Conservation (phyloP, 2,797 vertebrate genomes). For the Moxostoma hubbsi region DNA sequence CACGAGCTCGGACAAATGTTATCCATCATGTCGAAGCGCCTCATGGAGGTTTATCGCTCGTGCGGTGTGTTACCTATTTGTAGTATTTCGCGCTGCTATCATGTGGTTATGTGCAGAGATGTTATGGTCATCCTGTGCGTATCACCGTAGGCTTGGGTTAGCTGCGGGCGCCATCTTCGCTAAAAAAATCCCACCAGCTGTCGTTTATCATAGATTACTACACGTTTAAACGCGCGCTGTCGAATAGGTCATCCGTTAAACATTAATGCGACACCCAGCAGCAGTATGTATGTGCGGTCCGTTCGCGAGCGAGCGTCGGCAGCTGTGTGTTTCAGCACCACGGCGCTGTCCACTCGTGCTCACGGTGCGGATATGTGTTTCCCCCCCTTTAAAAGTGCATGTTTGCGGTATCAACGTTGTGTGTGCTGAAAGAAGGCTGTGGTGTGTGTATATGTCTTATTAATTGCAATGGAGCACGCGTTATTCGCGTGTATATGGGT, state of each 20-base stretch:
- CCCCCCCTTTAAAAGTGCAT: background rate
- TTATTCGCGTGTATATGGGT: too few species aligned
- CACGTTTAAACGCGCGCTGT: slow-evolving; percentile 24
- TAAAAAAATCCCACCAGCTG: slow-evolving; percentile 44
- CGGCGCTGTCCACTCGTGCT: slow-evolving; percentile 73
- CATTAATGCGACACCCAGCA: slow-evolving; percentile 64
- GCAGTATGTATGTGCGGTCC: slow-evolving; percentile 41
- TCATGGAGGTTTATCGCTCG: slow-evolving; percentile 7
- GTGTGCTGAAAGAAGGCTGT: background rate
- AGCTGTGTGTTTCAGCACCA: slow-evolving; percentile 73
- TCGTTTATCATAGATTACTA: slow-evolving; percentile 50
- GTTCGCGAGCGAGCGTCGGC: background rate
- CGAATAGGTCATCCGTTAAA: slow-evolving; percentile 66
- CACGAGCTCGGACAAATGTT: slow-evolving; percentile 27
- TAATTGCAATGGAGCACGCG: background rate
- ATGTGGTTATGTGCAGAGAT: slow-evolving; percentile 31
- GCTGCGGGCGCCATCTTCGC: slow-evolving; percentile 82
- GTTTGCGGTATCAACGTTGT: slow-evolving; percentile 3
- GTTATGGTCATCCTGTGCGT: slow-evolving; percentile 25
- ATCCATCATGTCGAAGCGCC: slow-evolving; percentile 27
- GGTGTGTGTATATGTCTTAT: background rate
- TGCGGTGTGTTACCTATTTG: slow-evolving; percentile 4
- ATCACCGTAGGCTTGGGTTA: slow-evolving; percentile 67
- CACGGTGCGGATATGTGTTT: slow-evolving; percentile 35
- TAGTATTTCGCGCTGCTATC: slow-evolving; percentile 26